Evolutionary conservation across 2,113 vertebrate genomes (phyloP).

Genomic region (Pagrus major): DNA sequence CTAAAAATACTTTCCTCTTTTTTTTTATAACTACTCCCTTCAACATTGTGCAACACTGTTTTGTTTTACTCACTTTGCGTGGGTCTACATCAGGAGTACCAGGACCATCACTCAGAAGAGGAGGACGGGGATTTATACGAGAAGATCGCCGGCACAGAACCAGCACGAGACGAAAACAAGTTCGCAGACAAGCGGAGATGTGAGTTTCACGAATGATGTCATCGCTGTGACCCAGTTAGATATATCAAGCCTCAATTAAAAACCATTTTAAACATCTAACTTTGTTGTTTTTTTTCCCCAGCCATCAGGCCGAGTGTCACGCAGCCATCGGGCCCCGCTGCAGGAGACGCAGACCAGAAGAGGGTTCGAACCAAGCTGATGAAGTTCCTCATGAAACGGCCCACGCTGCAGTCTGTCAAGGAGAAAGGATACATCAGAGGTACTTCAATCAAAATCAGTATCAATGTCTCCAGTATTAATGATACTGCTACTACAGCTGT

Average conservation of each 20-base stretch:
- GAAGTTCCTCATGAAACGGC: slow-evolving; percentile 90
- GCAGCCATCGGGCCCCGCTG: slow-evolving; percentile 22
- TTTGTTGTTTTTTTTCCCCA: not conserved
- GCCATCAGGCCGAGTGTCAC: slow-evolving; percentile 50
- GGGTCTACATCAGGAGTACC: slow-evolving; percentile 71
- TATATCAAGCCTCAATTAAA: not conserved
- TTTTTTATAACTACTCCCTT: too few relatives aligned
- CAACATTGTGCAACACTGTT: too few relatives aligned
- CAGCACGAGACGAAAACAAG: slow-evolving; percentile 74
- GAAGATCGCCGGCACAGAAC: slow-evolving; percentile 78
- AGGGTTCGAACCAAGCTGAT: slow-evolving; percentile 89
- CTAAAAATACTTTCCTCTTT: too few relatives aligned
- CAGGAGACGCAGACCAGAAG: slow-evolving; percentile 84
- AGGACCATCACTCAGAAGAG: slow-evolving; percentile 77
- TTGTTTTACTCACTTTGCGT: not conserved
- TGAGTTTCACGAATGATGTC: slow-evolving; percentile 50
- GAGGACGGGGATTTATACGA: slow-evolving; percentile 84
- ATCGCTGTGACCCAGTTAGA: not conserved
- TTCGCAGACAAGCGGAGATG: slow-evolving; percentile 76
- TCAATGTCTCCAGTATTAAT: too few relatives aligned
- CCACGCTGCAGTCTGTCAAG: slow-evolving; percentile 90
- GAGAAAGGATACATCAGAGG: slow-evolving; percentile 94
- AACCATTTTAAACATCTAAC: not conserved
- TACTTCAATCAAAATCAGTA: slow-evolving; percentile 64
- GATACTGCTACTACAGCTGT: not conserved